phyloP scores from a whole-genome alignment of 2,797 vertebrate genomes.

The Sebastes taczanowskii region DNA sequence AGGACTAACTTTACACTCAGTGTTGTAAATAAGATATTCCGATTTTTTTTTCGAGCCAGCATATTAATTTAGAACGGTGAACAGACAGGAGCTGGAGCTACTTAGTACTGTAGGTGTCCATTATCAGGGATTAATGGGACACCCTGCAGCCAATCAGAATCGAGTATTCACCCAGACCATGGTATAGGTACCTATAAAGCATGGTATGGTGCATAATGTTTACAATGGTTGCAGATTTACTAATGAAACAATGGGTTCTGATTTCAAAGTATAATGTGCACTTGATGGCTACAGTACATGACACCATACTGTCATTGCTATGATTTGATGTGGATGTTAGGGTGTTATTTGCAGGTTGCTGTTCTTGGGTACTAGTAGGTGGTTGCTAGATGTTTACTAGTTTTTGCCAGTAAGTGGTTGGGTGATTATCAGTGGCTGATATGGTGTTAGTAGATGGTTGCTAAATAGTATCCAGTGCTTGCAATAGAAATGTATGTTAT shows the following conservation, averaged over 20 bases:
- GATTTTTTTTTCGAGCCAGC: too few species aligned
- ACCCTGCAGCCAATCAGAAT: too few species aligned
- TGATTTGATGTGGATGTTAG: neutral
- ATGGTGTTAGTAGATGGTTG: too few species aligned
- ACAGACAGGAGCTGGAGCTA: too few species aligned
- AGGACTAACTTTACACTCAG: rapidly evolving
- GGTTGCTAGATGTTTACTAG: neutral
- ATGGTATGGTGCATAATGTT: neutral
- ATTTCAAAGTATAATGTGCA: too few species aligned
- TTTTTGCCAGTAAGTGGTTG: neutral
- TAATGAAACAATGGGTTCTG: neutral
- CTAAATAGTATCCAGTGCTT: neutral
- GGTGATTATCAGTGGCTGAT: neutral
- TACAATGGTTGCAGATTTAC: neutral
- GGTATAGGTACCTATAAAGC: neutral
- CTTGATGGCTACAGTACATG: too few species aligned
- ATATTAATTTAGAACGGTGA: too few species aligned
- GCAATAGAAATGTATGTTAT: too few species aligned
- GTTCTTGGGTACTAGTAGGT: neutral
- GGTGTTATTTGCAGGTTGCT: neutral
- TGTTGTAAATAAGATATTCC: too few species aligned
- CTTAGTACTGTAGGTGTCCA: too few species aligned
- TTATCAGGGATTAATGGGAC: too few species aligned
- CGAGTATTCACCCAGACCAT: too few species aligned
- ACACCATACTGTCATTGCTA: neutral